Conservation (phyloP, 2,113 vertebrate species). For the Trematomus loennbergii region DNA sequence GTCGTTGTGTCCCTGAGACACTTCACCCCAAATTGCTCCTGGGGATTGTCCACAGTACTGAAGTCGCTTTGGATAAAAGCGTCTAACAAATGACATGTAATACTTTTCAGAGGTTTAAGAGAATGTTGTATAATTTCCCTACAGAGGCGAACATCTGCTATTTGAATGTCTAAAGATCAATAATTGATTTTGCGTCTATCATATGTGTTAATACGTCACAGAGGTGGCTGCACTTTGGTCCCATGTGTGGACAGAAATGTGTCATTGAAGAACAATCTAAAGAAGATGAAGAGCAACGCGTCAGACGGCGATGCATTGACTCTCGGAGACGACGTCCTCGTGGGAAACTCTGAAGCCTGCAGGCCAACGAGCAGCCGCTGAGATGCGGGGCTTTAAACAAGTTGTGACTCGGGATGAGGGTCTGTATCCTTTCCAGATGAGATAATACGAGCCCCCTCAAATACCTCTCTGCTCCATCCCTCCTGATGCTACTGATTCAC, state of each 20-base stretch:
- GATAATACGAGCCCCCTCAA: constrained; percentile 56
- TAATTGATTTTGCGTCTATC: neutral
- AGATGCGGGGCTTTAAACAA: constrained; percentile 62
- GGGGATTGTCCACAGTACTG: no score
- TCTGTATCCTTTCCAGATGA: constrained; percentile 72
- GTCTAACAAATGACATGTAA: no score
- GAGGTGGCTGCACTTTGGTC: neutral
- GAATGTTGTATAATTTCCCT: neutral
- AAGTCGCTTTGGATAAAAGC: no score
- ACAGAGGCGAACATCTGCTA: neutral
- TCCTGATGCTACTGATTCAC: neutral
- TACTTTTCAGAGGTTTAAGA: neutral
- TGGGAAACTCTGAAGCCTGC: constrained; percentile 52
- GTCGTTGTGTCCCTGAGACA: no score
- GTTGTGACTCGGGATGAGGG: constrained; percentile 60
- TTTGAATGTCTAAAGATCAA: constrained; percentile 28
- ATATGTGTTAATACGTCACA: neutral
- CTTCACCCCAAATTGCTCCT: no score
- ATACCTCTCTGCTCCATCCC: constrained; percentile 48
- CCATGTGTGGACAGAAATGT: no score
- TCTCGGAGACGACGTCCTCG: constrained; percentile 15
- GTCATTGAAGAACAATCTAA: no score
- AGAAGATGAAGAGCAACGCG: neutral
- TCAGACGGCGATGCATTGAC: constrained; percentile 34
- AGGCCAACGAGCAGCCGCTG: constrained; percentile 59